These are phyloP conservation scores for Cordylochernes scorpioides DNA, from an alignment of 2,888 invertebrate genomes.

Conservation along the genomic window DNA sequence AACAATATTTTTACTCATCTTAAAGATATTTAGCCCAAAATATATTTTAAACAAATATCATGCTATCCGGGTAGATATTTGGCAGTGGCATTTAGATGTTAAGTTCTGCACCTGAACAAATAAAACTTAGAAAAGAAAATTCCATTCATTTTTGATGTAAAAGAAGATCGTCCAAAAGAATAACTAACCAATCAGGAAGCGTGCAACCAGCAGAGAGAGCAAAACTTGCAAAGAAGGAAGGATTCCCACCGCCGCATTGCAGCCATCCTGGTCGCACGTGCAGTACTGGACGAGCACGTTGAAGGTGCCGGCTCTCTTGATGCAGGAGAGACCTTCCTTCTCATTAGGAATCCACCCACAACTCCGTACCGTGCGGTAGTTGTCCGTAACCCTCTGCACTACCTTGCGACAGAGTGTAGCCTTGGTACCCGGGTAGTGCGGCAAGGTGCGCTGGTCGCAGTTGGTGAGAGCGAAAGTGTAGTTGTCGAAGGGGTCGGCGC, in stretches of 20 bases:
- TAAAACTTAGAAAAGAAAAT: no score
- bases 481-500: slow-evolving; percentile 61
- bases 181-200: no score
- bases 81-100: no score
- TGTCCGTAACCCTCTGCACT: slow-evolving; percentile 47
- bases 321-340: slow-evolving; percentile 23
- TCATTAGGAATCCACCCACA: slow-evolving; percentile 46
- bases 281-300: slow-evolving; percentile 47
- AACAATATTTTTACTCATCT: no score
- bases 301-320: slow-evolving; percentile 37
- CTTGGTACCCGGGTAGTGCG: slow-evolving; percentile 5
- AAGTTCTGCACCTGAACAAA: no score
- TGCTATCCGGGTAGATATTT: no score
- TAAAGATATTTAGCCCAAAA: no score
- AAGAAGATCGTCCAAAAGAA: no score
- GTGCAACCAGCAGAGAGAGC: no score
- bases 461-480: slow-evolving; percentile 57
- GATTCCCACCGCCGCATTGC: slow-evolving; percentile 40
- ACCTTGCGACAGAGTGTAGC: slow-evolving; percentile 55
- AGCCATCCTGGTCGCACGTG: slow-evolving; percentile 42
- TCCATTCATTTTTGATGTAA: no score
- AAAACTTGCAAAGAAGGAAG: no score
- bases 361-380: slow-evolving; percentile 33
- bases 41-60: no score
- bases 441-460: slow-evolving; percentile 30